Evolutionary conservation across 2,888 invertebrate genomes (phyloP).

Genomic region (Rhodophaea formosa): DNA sequence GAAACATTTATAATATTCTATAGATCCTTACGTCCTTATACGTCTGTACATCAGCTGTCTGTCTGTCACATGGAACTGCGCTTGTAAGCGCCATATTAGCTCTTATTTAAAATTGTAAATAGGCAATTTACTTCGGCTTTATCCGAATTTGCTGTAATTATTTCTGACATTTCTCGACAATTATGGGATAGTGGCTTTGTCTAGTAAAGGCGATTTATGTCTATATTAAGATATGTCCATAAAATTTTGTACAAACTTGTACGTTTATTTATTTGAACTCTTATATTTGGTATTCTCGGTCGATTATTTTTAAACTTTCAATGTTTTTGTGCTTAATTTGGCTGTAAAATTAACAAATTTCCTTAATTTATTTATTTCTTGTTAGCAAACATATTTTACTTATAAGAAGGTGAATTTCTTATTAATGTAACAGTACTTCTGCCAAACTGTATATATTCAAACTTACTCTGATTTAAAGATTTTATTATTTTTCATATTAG

Average conservation of each 20-base stretch:
- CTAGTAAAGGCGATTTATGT: slow-evolving; percentile 12
- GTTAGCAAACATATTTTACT: no score
- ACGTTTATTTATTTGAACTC: not conserved
- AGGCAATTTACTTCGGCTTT: slow-evolving; percentile 57
- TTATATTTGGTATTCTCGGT: not conserved
- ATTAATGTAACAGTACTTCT: no score
- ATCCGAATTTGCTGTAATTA: slow-evolving; percentile 53
- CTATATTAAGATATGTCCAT: slow-evolving; percentile 11
- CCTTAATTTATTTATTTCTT: not conserved
- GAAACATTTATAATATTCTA: slow-evolving; percentile 10
- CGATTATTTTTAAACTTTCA: not conserved
- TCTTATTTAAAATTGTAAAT: slow-evolving; percentile 68
- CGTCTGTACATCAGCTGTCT: slow-evolving; percentile 49
- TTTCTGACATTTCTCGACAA: slow-evolving; percentile 41
- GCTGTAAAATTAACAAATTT: not conserved
- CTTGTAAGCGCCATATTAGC: slow-evolving; percentile 65
- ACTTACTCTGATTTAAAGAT: no score
- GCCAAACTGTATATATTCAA: no score
- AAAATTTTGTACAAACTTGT: not conserved
- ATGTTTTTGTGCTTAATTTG: not conserved
- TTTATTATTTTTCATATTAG: no score
- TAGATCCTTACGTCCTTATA: slow-evolving; percentile 34
- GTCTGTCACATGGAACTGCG: slow-evolving; percentile 53
- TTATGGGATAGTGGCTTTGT: slow-evolving; percentile 12
- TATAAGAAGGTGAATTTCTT: no score